A percentile compares a stretch with the other conserved stretches of the same genome.
phyloP scores from a whole-genome alignment of 2,113 vertebrate genomes.

The Ovis aries region DNA sequence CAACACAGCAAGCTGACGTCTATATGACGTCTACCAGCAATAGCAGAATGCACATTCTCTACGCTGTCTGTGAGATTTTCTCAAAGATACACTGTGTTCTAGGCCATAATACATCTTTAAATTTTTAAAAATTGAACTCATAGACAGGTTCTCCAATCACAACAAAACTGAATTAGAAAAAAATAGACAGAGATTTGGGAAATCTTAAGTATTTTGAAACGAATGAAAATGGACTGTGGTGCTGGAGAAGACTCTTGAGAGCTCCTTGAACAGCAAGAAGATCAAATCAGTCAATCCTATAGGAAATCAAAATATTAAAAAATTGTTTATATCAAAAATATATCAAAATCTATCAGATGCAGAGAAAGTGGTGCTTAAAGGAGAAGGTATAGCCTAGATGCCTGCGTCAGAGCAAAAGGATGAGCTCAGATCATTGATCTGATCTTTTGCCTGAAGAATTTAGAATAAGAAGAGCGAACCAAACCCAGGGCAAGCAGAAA shows the following conservation, averaged over 20 bases:
- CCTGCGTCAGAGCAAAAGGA: neutral
- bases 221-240: neutral
- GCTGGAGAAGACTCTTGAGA: neutral
- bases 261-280: neutral
- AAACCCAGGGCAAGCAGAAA: neutral
- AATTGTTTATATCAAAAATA: neutral
- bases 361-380: neutral
- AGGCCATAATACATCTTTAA: neutral
- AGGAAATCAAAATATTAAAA: neutral
- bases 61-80: rapidly evolving
- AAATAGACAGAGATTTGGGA: neutral
- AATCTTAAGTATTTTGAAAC: neutral
- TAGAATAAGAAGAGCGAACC: neutral
- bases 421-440: neutral
- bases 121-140: neutral
- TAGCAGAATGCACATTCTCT: neutral
- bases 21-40: rapidly evolving
- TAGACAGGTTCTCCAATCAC: neutral
- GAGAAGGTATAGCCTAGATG: neutral
- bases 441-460: neutral
- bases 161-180: neutral
- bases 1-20: neutral
- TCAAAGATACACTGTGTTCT: neutral
- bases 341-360: neutral
- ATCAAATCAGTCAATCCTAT: neutral